Percentiles rank a stretch among this genome's conserved stretches.
Conservation (phyloP, 2,888 invertebrate species). For the Thereva unica region DNA sequence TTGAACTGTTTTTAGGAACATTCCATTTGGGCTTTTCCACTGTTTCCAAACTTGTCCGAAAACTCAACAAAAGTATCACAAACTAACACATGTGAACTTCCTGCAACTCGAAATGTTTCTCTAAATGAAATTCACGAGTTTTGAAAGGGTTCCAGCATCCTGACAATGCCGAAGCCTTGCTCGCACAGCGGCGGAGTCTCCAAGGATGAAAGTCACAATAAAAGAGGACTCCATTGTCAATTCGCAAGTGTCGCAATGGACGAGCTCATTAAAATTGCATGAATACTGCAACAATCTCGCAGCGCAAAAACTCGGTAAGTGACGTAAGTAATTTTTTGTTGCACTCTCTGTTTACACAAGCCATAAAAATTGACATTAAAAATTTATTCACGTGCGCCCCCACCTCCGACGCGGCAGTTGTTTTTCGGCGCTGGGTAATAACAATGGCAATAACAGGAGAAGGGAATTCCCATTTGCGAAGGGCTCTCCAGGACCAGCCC, state of each 20-base stretch:
- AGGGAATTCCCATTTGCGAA: not conserved
- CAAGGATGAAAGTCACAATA: too few species aligned
- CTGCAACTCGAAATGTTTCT: too few species aligned
- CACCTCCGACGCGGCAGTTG: conserved; percentile 10
- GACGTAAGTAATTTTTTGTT: conserved; percentile 26
- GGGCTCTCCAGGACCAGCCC: not conserved
- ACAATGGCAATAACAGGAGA: conserved; percentile 15
- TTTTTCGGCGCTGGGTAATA: conserved; percentile 19
- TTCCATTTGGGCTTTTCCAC: too few species aligned
- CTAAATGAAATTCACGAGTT: too few species aligned
- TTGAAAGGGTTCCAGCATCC: too few species aligned
- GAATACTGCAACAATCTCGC: conserved; percentile 29
- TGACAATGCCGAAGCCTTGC: too few species aligned
- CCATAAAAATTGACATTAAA: conserved; percentile 30
- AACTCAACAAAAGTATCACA: too few species aligned
- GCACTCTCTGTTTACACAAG: conserved; percentile 26
- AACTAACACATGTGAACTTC: too few species aligned
- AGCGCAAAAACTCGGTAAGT: conserved; percentile 15
- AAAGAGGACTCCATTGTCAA: too few species aligned
- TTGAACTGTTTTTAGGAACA: too few species aligned
- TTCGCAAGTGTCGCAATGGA: conserved; percentile 13
- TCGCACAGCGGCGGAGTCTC: too few species aligned
- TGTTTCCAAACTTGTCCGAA: too few species aligned
- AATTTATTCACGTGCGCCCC: conserved; percentile 31
- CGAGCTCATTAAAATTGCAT: conserved; percentile 30